Evolutionary conservation across 2,888 invertebrate species (phyloP), one percentile per base, ranked within the genome.

Genomic region (Cephus sareptanus): DNA sequence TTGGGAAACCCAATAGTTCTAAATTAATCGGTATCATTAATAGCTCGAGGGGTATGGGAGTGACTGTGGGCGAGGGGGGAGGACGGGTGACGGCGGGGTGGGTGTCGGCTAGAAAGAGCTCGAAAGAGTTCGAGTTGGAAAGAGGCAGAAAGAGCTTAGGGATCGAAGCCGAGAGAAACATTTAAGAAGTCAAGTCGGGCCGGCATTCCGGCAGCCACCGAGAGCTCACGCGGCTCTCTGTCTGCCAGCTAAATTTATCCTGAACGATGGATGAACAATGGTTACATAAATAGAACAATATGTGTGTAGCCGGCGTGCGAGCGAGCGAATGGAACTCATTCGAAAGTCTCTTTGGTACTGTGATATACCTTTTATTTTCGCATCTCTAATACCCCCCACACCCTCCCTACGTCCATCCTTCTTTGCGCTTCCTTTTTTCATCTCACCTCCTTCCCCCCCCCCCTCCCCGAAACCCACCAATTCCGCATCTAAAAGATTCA

Each of bases 1-100:
- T 90, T 90, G 89, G 86, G 91, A 91, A 91, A 91, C 90, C 90
- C 89, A 91, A 91, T 91, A 91, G 91, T 91, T 91, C 91, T 91
- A 91, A 91, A 91, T 91, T 90, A 90, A 91, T 91, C 91, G 90
- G 86, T 88, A 91, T 91, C 91, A 90, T 90, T 91, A 91, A 91
- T 91, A 89, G 89, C 87, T 81, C 85, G 83, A 30, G 69, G 69
- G 75, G 84, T 83, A 82, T 76, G 82, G 78, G 79, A 86, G 83
- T 73, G 83, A 80, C 80, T 80, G 82, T 84, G 82, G 79, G 78
- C 34, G 34, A 74, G 77, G 77, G 70, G 75, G 77, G 74, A 73
- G 79, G 77, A 78, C 74, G 81, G 76, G 80, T 77, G 78, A 77
- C 33, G 76, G 75, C n/a, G 77, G 76, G 73, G 79, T 77, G 79